Evolutionary conservation across 2,797 vertebrate genomes (phyloP).

Genomic region (Circus cinereus): DNA sequence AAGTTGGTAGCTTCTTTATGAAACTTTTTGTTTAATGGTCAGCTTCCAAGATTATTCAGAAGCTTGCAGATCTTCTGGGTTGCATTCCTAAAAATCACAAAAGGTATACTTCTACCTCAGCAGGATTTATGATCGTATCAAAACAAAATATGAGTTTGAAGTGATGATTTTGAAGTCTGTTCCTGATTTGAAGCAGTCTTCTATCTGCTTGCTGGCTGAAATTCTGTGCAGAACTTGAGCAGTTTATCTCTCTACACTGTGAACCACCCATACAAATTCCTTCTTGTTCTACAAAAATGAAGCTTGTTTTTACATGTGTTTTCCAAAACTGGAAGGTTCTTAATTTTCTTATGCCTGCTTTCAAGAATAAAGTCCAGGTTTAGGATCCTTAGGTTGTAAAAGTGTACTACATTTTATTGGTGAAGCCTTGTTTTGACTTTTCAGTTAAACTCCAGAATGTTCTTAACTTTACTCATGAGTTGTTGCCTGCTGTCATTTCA

Average conservation of each 20-base stretch:
- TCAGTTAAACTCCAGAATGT: background rate
- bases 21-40: background rate
- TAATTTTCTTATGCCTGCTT: background rate
- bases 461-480: background rate
- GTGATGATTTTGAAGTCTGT: background rate
- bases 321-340: background rate
- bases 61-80: background rate
- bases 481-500: slow-evolving; percentile 68
- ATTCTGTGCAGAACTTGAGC: background rate
- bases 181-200: background rate
- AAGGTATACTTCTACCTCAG: background rate
- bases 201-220: background rate
- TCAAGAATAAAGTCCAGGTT: background rate
- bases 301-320: background rate
- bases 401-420: accelerated
- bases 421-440: background rate
- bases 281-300: background rate
- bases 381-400: background rate
- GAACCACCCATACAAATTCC: background rate
- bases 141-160: background rate
- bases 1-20: background rate
- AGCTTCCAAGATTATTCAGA: background rate
- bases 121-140: background rate
- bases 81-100: background rate
- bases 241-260: background rate